phyloP scores from a whole-genome alignment of 2,113 vertebrate species.

The Corvus moneduloides region DNA sequence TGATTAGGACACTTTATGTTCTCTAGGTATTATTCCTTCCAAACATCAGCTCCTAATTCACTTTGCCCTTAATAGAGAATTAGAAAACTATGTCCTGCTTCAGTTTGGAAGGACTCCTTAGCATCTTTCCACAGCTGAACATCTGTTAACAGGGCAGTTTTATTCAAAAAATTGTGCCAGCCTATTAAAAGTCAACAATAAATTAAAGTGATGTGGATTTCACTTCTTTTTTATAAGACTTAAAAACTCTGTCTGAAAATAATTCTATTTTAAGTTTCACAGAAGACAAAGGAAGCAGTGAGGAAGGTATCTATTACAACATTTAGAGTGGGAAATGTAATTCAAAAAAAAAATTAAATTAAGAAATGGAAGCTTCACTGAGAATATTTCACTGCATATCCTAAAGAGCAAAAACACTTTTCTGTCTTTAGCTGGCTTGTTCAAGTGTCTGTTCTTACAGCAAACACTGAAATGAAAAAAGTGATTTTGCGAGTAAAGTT shows the following conservation, averaged over 20 bases:
- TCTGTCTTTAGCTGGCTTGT: background rate
- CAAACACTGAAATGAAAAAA: background rate
- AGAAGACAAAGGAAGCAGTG: background rate
- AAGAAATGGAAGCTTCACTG: background rate
- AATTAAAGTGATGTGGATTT: background rate
- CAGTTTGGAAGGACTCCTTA: background rate
- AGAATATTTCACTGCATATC: background rate
- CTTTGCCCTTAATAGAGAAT: background rate
- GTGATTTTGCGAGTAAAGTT: background rate
- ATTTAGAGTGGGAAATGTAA: background rate
- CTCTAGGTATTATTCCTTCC: background rate
- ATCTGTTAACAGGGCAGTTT: background rate
- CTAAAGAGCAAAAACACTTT: background rate
- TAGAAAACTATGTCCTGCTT: background rate
- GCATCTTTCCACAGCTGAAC: background rate
- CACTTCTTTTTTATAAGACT: background rate
- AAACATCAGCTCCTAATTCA: background rate
- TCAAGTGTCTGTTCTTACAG: background rate
- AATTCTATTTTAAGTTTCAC: background rate
- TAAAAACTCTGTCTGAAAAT: background rate
- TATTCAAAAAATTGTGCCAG: background rate
- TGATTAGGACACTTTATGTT: background rate
- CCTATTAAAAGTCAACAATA: background rate
- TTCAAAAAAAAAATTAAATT: accelerated
- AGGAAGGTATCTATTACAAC: background rate